Conservation (phyloP, 2,797 vertebrate species). For the Xenops minutus region DNA sequence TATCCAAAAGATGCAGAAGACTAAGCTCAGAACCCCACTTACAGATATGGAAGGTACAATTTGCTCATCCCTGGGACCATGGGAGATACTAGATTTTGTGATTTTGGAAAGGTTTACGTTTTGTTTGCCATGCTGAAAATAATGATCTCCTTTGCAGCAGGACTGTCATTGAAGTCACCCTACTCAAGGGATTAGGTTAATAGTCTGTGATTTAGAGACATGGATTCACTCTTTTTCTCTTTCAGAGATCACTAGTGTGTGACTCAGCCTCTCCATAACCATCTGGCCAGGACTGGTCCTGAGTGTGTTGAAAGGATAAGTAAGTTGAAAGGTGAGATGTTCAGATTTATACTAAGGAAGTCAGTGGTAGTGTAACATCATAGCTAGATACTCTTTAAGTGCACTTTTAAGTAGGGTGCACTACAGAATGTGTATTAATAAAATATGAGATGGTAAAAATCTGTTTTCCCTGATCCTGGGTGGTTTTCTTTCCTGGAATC, state of each 20-base stretch:
- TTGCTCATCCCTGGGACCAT: neutral
- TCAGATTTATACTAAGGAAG: slow-evolving; percentile 18
- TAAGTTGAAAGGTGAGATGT: neutral
- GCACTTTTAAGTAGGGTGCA: neutral
- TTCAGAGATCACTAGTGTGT: neutral
- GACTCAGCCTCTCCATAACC: neutral
- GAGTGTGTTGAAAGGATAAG: neutral
- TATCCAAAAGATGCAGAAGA: neutral
- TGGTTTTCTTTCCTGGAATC: slow-evolving; percentile 55
- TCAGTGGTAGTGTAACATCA: neutral
- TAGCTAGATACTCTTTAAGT: slow-evolving; percentile 1
- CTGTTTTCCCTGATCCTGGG: slow-evolving; percentile 19
- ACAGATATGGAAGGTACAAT: neutral
- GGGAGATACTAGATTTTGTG: neutral
- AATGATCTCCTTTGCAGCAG: neutral
- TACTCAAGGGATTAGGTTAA: neutral
- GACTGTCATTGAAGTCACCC: neutral
- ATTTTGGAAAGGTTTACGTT: neutral
- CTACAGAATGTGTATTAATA: slow-evolving; percentile 29
- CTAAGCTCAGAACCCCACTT: neutral
- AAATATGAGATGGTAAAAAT: slow-evolving; percentile 37
- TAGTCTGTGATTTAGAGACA: neutral
- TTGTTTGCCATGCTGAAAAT: neutral
- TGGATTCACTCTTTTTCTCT: neutral
- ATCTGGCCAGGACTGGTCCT: neutral